phyloP scores from a whole-genome alignment of 2,888 invertebrate genomes.

The Cetonia aurata region DNA sequence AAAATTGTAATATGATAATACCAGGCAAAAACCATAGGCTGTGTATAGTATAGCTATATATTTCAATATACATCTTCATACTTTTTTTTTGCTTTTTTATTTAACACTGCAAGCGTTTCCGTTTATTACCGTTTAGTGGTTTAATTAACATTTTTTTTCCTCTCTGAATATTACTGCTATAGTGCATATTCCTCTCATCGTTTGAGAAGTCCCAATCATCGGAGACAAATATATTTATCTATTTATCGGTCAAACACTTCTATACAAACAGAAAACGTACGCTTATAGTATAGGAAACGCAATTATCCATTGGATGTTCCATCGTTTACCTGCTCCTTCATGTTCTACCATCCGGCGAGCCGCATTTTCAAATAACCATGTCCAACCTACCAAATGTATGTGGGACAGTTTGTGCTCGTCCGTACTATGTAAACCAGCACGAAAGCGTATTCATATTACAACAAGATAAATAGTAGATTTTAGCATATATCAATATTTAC shows the following conservation, averaged over 20 bases:
- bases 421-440: conserved; percentile 8
- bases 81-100: too few species aligned
- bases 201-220: neutral
- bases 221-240: conserved; percentile 9
- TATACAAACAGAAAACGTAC: conserved; percentile 26
- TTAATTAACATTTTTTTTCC: neutral
- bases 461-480: conserved; percentile 22
- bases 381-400: conserved; percentile 3
- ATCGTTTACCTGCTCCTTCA: conserved; percentile 24
- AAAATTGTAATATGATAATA: too few species aligned
- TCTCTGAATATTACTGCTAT: neutral
- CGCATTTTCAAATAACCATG: conserved; percentile 12
- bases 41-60: too few species aligned
- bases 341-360: neutral
- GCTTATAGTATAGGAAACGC: neutral
- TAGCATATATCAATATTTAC: conserved; percentile 13
- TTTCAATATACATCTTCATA: too few species aligned
- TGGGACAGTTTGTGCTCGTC: conserved; percentile 11
- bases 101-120: too few species aligned
- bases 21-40: too few species aligned
- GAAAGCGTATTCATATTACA: conserved; percentile 24
- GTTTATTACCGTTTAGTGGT: neutral
- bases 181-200: conserved; percentile 1
- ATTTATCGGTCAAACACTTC: conserved; percentile 20
- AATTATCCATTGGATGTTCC: conserved; percentile 21